Percentiles rank a stretch among this genome's conserved stretches.
These are phyloP conservation scores for Eristalis intricaria DNA, from an alignment of 2,888 invertebrate species.

Conservation along the genomic window DNA sequence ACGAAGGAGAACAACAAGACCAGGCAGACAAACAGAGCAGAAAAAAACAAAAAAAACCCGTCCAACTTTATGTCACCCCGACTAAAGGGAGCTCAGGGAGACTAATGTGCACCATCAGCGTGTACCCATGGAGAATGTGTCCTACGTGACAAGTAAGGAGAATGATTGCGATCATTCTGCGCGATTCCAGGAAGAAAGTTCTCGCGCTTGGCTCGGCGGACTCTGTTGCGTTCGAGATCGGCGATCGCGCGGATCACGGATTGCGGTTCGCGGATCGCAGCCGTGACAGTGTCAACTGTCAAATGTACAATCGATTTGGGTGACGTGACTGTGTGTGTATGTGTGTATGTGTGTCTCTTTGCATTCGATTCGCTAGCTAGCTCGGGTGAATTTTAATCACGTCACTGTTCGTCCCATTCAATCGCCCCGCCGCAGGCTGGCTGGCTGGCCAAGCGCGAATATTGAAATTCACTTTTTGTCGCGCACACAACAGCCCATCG, in stretches of 20 bases:
- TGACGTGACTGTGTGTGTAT: constrained; percentile 28
- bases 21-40: background rate
- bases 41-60: background rate
- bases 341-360: background rate
- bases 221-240: no score
- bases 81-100: constrained; percentile 23
- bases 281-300: constrained; percentile 70
- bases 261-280: constrained; percentile 46
- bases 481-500: background rate
- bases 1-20: background rate
- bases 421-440: background rate
- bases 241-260: constrained; percentile 32
- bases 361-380: background rate
- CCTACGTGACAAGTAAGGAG: constrained; percentile 66
- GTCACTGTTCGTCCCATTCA: constrained; percentile 2
- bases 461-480: constrained; percentile 35
- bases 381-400: constrained; percentile 58
- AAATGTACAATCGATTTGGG: constrained; percentile 67
- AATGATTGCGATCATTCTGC: constrained; percentile 65
- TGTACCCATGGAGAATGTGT: constrained; percentile 59
- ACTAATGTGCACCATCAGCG: constrained; percentile 58
- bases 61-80: constrained; percentile 47
- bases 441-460: constrained; percentile 32
- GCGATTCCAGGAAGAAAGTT: constrained; percentile 64
- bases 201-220: background rate